phyloP scores from a whole-genome alignment of 2,113 vertebrate genomes.

The Perca flavescens region DNA sequence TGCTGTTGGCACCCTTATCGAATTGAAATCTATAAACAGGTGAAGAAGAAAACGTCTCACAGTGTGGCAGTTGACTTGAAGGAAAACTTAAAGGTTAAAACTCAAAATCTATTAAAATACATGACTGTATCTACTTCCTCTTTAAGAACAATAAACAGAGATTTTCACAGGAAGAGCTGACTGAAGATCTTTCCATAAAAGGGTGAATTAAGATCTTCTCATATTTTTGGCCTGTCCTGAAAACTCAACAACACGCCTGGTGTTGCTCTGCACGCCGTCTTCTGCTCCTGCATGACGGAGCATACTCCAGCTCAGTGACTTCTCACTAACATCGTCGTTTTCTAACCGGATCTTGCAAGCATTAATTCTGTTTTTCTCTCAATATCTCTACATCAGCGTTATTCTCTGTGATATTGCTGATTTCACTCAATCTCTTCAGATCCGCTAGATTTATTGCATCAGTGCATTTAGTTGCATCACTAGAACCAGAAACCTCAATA shows the following conservation, averaged over 20 bases:
- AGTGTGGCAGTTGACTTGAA: not conserved
- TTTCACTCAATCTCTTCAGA: slow-evolving; percentile 6
- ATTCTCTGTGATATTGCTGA: not conserved
- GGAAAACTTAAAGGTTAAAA: slow-evolving; percentile 22
- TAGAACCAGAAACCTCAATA: not conserved
- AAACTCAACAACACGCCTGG: not conserved
- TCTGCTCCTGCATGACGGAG: slow-evolving; percentile 68
- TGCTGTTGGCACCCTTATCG: too few relatives aligned
- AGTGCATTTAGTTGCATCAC: not conserved
- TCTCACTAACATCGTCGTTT: slow-evolving; percentile 45
- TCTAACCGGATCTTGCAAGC: slow-evolving; percentile 37
- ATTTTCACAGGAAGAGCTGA: not conserved
- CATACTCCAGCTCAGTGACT: not conserved
- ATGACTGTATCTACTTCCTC: not conserved
- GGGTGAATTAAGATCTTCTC: not conserved
- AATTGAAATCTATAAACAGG: too few relatives aligned
- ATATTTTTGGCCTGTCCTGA: not conserved
- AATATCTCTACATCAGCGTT: not conserved
- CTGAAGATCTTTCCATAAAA: not conserved
- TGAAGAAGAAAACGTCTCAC: slow-evolving; percentile 17
- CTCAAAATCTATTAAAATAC: slow-evolving; percentile 7
- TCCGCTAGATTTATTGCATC: not conserved
- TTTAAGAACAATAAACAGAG: not conserved
- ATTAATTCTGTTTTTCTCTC: slow-evolving; percentile 36
- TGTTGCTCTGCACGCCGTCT: slow-evolving; percentile 12